Evolutionary conservation across 92 coral and sea anemone genomes (phyloP), one percentile per base, ranked within the genome.

Genomic region (Porites cylindrica): DNA sequence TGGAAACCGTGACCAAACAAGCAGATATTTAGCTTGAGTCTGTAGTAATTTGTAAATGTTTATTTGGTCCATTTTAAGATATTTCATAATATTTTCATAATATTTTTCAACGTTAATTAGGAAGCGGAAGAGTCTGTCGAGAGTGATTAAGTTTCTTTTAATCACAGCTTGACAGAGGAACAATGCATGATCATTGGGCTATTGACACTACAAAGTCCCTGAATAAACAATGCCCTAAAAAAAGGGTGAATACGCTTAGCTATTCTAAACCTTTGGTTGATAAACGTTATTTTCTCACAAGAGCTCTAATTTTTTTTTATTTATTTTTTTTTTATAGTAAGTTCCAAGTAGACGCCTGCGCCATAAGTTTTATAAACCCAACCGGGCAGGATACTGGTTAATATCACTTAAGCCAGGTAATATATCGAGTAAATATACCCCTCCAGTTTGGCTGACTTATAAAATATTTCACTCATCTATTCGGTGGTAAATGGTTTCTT

Each of bases 331-430:
- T 32, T 32, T 3, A 6, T 0, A 38, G 7, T 10, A 56, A 56
- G 12, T 56, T 8, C 14, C 16, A 14, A 19, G 13, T 9, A 58
- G 59, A 32, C 18, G n/a, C 52, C 67, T 70, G 3, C 69, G 13
- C 24, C 47, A 4, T 38, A 38, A 38, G 47, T 38, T 38, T 38
- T 38, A 38, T 38, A 38, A 23, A 23, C 32, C 58, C n/a, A 29
- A 19, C 24, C 18, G 54, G 18, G 52, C 7, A 38, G 47, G 47
- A 70, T 81, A 38, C 85, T 81, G 77, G 77, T 29, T 32, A 81
- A 81, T 70, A 70, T 53, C 77, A 69, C 51, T 70, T 59, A 20
- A 70, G 51, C 73, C 67, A 81, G 85, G 56, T 77, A 81, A 81
- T 56, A 70, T 53, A 19, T 80, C 38, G 51, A 70, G 43, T 81